A percentile compares a stretch with the other conserved stretches of the same genome.
These are phyloP conservation scores for Meiosimyza decipiens DNA, from an alignment of 2,888 invertebrate species.

Conservation along the genomic window DNA sequence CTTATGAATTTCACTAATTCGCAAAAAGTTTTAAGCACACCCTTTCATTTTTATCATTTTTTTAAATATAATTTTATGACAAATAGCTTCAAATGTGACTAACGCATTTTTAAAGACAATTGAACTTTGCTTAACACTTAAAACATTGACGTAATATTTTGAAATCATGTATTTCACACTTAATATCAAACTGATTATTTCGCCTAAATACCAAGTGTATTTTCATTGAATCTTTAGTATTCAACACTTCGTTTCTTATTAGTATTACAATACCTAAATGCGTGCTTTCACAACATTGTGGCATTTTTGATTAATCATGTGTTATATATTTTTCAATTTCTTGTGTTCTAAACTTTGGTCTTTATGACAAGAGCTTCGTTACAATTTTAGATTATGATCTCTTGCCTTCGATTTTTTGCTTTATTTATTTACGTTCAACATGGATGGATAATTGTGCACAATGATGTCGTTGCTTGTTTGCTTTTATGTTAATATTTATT, in stretches of 20 bases:
- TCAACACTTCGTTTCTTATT: too few species aligned
- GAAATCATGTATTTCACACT: too few species aligned
- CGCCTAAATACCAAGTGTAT: neutral
- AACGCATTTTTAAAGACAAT: too few species aligned
- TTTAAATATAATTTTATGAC: too few species aligned
- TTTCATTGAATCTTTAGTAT: neutral
- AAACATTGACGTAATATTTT: too few species aligned
- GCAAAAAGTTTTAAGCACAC: too few species aligned
- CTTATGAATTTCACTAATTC: too few species aligned
- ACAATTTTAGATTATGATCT: slow-evolving; percentile 30
- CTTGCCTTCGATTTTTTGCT: neutral
- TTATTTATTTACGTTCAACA: slow-evolving; percentile 2
- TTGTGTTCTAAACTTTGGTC: neutral
- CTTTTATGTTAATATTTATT: too few species aligned
- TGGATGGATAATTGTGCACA: neutral
- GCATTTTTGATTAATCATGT: slow-evolving; percentile 2
- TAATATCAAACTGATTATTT: neutral
- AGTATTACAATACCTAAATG: neutral
- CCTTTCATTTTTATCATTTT: too few species aligned
- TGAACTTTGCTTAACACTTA: too few species aligned
- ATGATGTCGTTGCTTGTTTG: too few species aligned
- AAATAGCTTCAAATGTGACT: too few species aligned
- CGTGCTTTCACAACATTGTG: neutral
- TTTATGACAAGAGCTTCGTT: slow-evolving; percentile 29
- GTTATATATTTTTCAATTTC: neutral